Percentiles rank a stretch among this genome's conserved stretches.
These are phyloP conservation scores for Candoia aspera DNA, from an alignment of 2,113 vertebrate genomes.

Conservation along the genomic window DNA sequence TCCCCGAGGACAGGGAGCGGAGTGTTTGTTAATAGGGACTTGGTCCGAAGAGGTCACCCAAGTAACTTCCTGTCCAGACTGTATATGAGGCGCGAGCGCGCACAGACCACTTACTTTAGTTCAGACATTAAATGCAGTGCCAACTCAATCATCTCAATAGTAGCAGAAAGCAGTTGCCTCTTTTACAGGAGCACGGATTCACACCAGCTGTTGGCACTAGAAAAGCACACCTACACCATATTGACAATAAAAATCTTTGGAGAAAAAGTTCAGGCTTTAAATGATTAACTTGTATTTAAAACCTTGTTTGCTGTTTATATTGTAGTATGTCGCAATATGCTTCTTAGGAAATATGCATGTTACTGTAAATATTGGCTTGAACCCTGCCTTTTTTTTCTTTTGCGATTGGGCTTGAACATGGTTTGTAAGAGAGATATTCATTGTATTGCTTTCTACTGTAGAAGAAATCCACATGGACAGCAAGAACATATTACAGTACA, in stretches of 20 bases:
- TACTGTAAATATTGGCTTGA: not conserved
- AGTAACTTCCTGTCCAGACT: not conserved
- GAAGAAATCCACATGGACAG: slow-evolving; percentile 55
- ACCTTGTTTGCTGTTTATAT: not conserved
- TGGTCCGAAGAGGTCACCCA: not conserved
- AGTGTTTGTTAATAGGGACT: not conserved
- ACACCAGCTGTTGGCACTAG: not conserved
- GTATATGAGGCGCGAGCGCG: no score
- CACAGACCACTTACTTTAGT: not conserved
- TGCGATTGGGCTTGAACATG: not conserved
- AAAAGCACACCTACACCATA: not conserved
- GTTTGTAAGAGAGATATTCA: not conserved
- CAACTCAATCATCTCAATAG: not conserved
- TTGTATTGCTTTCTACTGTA: slow-evolving; percentile 29
- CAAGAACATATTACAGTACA: slow-evolving; percentile 15
- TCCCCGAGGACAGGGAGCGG: not conserved
- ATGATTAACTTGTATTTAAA: not conserved
- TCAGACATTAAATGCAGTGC: not conserved
- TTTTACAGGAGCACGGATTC: not conserved
- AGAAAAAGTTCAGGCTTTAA: not conserved
- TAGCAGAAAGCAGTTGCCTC: no score
- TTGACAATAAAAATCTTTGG: not conserved
- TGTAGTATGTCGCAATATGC: not conserved
- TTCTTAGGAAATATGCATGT: not conserved
- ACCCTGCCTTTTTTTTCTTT: not conserved